Evolutionary conservation across 2,797 vertebrate species (phyloP).

Genomic region (Melanotaenia boesemani): DNA sequence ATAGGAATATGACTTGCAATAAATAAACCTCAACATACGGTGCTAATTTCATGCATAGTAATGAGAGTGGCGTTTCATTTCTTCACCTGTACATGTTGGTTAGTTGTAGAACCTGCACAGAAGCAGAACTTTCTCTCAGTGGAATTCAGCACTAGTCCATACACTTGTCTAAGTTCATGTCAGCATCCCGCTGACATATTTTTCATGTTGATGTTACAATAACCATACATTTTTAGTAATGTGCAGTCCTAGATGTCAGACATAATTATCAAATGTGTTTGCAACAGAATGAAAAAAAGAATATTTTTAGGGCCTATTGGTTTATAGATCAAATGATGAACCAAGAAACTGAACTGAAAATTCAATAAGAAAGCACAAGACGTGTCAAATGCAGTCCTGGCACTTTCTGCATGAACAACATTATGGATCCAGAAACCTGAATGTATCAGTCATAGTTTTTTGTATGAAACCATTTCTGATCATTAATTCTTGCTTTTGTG

Average conservation of each 20-base stretch:
- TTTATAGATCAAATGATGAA: background rate
- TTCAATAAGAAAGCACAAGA: background rate
- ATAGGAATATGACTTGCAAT: background rate
- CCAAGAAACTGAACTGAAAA: background rate
- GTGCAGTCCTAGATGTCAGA: background rate
- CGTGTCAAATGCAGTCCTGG: background rate
- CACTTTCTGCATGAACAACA: background rate
- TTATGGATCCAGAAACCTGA: background rate
- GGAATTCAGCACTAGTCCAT: no score
- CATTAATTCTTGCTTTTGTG: conserved; percentile 76
- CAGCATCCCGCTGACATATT: background rate
- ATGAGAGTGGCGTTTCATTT: background rate
- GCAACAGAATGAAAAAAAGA: background rate
- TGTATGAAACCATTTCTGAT: conserved; percentile 53
- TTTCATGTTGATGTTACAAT: background rate
- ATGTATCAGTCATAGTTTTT: background rate
- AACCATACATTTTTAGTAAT: background rate
- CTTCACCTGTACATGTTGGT: background rate
- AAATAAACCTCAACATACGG: background rate
- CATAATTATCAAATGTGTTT: background rate
- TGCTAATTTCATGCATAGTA: background rate
- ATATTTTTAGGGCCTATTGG: background rate
- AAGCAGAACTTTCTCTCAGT: background rate
- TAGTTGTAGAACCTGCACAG: background rate
- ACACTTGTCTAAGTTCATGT: no score